Evolutionary conservation across 1,140 invertebrate species (phyloP).

Genomic region (Formica selysi): DNA sequence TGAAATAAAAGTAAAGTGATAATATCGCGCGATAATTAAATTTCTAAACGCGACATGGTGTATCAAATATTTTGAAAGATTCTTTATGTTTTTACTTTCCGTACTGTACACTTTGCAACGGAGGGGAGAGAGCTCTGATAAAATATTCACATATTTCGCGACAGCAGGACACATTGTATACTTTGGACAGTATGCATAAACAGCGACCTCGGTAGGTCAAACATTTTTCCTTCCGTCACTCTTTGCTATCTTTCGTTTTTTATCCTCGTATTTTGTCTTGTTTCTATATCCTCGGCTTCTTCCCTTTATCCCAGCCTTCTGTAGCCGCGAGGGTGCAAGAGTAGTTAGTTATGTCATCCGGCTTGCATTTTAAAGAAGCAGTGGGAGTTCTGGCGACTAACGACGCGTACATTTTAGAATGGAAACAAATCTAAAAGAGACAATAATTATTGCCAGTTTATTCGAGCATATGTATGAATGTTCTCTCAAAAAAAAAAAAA

Average conservation of each 20-base stretch:
- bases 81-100: background rate
- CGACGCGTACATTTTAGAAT: constrained; percentile 74
- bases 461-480: background rate
- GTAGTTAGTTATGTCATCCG: constrained; percentile 79
- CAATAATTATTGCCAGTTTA: constrained; percentile 14
- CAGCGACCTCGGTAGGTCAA: background rate
- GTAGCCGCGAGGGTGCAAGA: constrained; percentile 58
- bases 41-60: constrained; percentile 6
- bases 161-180: background rate
- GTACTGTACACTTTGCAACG: background rate
- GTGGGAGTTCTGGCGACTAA: constrained; percentile 75
- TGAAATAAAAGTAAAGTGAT: background rate
- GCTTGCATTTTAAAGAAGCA: constrained; percentile 82
- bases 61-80: background rate
- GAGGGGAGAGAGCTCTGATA: background rate
- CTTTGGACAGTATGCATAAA: background rate
- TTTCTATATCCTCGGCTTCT: background rate
- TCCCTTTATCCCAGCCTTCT: background rate
- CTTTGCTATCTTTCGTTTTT: constrained; percentile 11
- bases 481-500: too few relatives aligned
- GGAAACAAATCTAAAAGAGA: constrained; percentile 46
- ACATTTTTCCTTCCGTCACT: constrained; percentile 39
- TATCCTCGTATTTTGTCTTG: background rate
- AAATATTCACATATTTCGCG: constrained; percentile 6
- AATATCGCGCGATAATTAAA: background rate